Percentiles rank a stretch among this genome's conserved stretches.
These are phyloP conservation scores for Ashinkailepas kermadecensis DNA, from an alignment of 2,888 invertebrate species.

Conservation along the genomic window DNA sequence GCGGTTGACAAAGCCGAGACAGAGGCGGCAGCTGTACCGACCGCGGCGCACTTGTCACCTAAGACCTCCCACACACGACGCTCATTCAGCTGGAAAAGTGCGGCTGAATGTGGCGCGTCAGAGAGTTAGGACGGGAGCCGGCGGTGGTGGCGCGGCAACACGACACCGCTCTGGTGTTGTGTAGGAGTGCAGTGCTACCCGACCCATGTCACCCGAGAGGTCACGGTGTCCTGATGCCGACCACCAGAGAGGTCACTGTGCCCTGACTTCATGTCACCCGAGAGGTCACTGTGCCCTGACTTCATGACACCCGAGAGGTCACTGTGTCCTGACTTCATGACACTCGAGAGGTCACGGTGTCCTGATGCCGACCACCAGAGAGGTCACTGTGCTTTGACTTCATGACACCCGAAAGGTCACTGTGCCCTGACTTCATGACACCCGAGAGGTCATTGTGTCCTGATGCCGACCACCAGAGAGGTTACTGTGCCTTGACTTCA, in stretches of 20 bases:
- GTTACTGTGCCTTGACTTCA: too few relatives aligned
- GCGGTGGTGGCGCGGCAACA: neutral
- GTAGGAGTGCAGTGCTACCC: neutral
- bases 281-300: too few relatives aligned
- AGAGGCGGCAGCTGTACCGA: neutral
- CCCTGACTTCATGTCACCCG: too few relatives aligned
- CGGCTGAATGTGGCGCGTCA: neutral
- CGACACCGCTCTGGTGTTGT: neutral
- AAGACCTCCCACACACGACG: conserved; percentile 11
- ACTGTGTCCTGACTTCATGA: too few relatives aligned
- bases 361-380: neutral
- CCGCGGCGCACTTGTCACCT: neutral
- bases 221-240: too few relatives aligned
- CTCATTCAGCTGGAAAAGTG: neutral
- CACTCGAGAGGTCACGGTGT: neutral
- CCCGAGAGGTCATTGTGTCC: neutral
- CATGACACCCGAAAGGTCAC: neutral
- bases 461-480: too few relatives aligned
- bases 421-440: neutral
- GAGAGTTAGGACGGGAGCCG: neutral
- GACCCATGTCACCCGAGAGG: neutral
- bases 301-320: neutral
- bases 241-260: too few relatives aligned
- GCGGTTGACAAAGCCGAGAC: neutral
- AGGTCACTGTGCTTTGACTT: too few relatives aligned